These are phyloP conservation scores for Vanessa atalanta DNA, from an alignment of 1,140 invertebrate species.

Conservation along the genomic window DNA sequence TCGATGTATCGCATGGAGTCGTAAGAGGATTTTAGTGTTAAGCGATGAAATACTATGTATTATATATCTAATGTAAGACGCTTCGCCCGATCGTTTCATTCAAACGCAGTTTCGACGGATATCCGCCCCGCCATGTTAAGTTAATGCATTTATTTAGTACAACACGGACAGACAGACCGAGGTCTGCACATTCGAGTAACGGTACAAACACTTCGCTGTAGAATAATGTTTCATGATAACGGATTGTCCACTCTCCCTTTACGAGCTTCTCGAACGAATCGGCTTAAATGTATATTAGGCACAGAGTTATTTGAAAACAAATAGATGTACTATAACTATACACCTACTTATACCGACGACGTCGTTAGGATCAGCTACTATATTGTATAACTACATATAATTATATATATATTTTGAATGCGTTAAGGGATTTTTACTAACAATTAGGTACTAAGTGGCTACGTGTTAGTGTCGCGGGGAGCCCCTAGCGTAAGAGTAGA, in stretches of 20 bases:
- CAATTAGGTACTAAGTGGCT: conserved; percentile 74
- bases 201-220: conserved; percentile 53
- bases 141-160: conserved; percentile 56
- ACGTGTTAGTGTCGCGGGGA: conserved; percentile 53
- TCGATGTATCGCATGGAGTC: conserved; percentile 68
- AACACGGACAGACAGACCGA: conserved; percentile 42
- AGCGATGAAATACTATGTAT: conserved; percentile 63
- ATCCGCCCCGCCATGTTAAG: background rate
- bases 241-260: conserved; percentile 69
- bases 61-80: conserved; percentile 47
- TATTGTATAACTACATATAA: conserved; percentile 56
- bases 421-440: conserved; percentile 80
- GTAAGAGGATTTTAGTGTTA: conserved; percentile 62
- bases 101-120: background rate
- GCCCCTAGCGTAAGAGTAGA: conserved; percentile 40
- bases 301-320: conserved; percentile 74
- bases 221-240: conserved; percentile 42
- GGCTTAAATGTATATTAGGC: conserved; percentile 79
- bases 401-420: conserved; percentile 79
- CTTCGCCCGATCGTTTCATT: conserved; percentile 27
- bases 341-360: conserved; percentile 68
- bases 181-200: conserved; percentile 51
- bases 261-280: conserved; percentile 72
- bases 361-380: conserved; percentile 68
- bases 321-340: conserved; percentile 76